Evolutionary conservation across 2,888 invertebrate species (phyloP), one percentile per base, ranked within the genome.

Genomic region (Acholoe squamosa): DNA sequence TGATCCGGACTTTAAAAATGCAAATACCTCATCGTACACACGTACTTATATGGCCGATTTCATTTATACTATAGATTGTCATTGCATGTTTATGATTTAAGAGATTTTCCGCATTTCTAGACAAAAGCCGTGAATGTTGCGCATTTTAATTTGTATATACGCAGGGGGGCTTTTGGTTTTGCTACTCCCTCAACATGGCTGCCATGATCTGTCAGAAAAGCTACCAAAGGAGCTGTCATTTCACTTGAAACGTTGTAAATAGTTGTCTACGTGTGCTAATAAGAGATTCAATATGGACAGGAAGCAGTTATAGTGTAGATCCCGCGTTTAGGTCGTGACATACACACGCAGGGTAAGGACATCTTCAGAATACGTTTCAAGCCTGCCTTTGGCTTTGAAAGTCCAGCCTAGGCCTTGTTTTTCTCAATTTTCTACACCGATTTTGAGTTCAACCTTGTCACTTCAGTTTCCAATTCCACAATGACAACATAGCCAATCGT

Each of bases 151-250:
- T 80, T 80, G 5, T 43, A 25, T 80, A 10, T 5, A 22, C n/a
- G 43, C 34, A 28, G 80, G 16, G 34, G 80, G 80, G 80, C 34
- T 43, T 43, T 43, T 19, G 10, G 25, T 22, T n/a, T 7, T 0
- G 1, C 43, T 80, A n/a, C n/a, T n/a, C n/a, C 34, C 34, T 34
- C 80, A 80, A 80, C 80, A 80, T 80, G 80, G 80, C 80, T 80
- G 80, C 80, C 43, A 33, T 25, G 16, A 80, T 43, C 34, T 33
- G 43, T 43, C 33, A 80, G 80, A 80, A 80, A 34, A 80, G 80
- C 34, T 0, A 19, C 7, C 19, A 19, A 80, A 14, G 34, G 43
- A 80, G 43, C 80, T 80, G 80, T 80, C 43, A 80, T 80, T 43
- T 80, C 80, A 80, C 80, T 80, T 80, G 80, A 80, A 80, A 80